phyloP scores from a whole-genome alignment of 2,113 vertebrate species.

The Halcyon malimbica region DNA sequence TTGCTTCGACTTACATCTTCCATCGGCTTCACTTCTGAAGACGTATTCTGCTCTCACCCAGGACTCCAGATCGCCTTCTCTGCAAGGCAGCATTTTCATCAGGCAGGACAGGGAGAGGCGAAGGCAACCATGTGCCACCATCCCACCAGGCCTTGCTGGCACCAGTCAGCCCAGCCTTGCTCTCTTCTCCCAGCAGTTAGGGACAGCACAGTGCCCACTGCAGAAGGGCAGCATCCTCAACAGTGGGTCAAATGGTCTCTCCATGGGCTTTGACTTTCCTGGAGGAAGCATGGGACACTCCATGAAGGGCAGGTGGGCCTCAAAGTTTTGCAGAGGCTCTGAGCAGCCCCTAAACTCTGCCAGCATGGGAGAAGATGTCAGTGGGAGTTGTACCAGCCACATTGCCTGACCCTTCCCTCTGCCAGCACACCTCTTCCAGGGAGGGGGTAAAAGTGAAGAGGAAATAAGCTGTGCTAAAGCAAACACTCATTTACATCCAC shows the following conservation, averaged over 20 bases:
- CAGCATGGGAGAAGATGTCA: fast-evolving
- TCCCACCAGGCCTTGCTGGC: not conserved
- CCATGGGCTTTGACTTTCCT: not conserved
- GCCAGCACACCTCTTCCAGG: fast-evolving
- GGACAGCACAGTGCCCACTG: not conserved
- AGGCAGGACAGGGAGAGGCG: not conserved
- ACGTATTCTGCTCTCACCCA: fast-evolving
- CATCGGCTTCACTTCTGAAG: not conserved
- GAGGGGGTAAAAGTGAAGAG: not conserved
- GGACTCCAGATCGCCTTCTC: not conserved
- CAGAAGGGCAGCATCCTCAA: fast-evolving
- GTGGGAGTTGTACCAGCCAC: fast-evolving
- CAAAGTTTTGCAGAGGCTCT: not conserved
- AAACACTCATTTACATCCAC: not conserved
- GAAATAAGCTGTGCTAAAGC: not conserved
- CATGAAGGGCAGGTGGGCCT: fast-evolving
- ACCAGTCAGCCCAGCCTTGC: not conserved
- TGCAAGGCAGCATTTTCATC: not conserved
- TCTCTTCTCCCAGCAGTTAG: not conserved
- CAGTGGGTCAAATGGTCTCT: fast-evolving
- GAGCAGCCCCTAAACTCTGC: not conserved
- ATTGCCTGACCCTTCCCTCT: not conserved
- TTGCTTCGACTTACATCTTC: not conserved
- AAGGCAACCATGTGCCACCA: fast-evolving
- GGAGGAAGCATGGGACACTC: not conserved